phyloP scores from a whole-genome alignment of 2,113 vertebrate species.

The Odobenus rosmarus region DNA sequence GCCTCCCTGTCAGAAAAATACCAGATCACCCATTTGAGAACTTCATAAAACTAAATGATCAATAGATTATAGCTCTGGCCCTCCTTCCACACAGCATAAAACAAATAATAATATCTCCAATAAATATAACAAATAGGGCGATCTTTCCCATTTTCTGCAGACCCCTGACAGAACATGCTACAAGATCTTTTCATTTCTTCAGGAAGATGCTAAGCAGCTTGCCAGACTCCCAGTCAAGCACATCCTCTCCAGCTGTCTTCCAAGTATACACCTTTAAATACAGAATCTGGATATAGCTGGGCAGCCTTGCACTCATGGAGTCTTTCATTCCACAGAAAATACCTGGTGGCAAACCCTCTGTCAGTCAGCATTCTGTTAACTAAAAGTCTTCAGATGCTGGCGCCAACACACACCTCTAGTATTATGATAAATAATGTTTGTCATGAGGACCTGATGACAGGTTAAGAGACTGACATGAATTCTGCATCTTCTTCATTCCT shows the following conservation, averaged over 20 bases:
- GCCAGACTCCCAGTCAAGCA: slow-evolving; percentile 63
- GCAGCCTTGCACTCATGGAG: neutral
- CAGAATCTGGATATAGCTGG: neutral
- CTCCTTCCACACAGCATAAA: slow-evolving; percentile 76
- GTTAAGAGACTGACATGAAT: neutral
- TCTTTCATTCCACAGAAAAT: slow-evolving; percentile 4
- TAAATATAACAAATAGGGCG: slow-evolving; percentile 78
- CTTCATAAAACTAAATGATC: slow-evolving; percentile 85
- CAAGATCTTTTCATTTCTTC: slow-evolving; percentile 59
- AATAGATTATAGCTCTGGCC: slow-evolving; percentile 80
- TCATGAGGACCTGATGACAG: neutral
- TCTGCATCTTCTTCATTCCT: neutral
- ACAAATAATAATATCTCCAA: slow-evolving; percentile 82
- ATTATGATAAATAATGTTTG: neutral
- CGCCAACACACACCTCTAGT: neutral
- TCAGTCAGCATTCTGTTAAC: neutral
- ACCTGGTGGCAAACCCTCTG: neutral
- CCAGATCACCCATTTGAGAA: slow-evolving; percentile 82
- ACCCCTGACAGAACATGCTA: slow-evolving; percentile 46
- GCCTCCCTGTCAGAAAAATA: slow-evolving; percentile 80
- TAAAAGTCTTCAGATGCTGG: neutral
- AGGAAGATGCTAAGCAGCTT: slow-evolving; percentile 29
- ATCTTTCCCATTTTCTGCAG: slow-evolving; percentile 63
- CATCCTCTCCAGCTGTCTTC: slow-evolving; percentile 56
- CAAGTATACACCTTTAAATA: slow-evolving; percentile 43